These are phyloP conservation scores for Polylopha cassiicola DNA, from an alignment of 2,888 invertebrate genomes.

Conservation along the genomic window DNA sequence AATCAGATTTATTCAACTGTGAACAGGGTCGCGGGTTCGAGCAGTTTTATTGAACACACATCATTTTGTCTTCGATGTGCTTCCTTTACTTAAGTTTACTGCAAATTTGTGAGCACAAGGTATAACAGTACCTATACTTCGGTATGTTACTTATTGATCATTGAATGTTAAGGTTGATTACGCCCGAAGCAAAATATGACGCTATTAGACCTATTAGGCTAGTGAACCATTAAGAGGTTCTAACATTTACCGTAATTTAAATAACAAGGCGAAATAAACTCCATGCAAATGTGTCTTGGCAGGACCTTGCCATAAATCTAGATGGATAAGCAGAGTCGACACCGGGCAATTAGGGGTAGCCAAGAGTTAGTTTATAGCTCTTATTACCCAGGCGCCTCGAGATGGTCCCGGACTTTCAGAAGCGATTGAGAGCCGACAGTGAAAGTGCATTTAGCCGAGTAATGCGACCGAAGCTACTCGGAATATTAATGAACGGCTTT, in stretches of 20 bases:
- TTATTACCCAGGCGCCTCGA: conserved; percentile 43
- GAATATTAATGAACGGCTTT: conserved; percentile 61
- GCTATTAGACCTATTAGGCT: too few species aligned
- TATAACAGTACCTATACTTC: too few species aligned
- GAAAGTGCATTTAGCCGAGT: conserved; percentile 65
- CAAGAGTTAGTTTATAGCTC: conserved; percentile 43
- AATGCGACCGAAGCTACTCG: conserved; percentile 43
- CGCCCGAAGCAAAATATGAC: too few species aligned
- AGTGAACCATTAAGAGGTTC: conserved; percentile 8
- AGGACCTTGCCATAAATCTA: conserved; percentile 53
- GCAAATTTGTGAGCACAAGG: too few species aligned
- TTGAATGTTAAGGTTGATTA: too few species aligned
- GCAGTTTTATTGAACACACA: conserved; percentile 4
- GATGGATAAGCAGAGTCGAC: conserved; percentile 44
- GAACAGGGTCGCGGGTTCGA: conserved; percentile 8
- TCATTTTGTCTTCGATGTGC: too few species aligned
- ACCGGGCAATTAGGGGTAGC: conserved; percentile 55
- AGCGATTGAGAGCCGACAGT: conserved; percentile 49
- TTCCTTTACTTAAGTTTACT: too few species aligned
- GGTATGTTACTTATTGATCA: too few species aligned
- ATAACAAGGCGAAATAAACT: conserved; percentile 23
- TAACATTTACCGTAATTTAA: conserved; percentile 22
- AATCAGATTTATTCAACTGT: conserved; percentile 10
- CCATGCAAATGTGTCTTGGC: conserved; percentile 29
- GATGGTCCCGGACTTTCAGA: conserved; percentile 37